Conservation (phyloP, 2,888 invertebrate species). For the Dorcus parallelipipedus region DNA sequence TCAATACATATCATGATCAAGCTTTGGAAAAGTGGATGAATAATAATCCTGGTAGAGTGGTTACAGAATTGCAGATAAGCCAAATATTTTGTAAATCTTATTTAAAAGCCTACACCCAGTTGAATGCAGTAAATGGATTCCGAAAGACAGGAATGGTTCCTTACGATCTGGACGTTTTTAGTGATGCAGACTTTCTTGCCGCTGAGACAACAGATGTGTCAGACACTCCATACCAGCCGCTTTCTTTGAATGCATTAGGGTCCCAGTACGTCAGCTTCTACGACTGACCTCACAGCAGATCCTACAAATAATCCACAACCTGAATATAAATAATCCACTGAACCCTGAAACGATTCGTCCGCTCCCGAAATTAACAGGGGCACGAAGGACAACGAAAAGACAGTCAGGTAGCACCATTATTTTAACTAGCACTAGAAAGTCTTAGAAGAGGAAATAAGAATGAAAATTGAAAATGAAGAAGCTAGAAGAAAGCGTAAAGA, state of each 20-base stretch:
- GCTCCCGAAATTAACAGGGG: background rate
- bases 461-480: background rate
- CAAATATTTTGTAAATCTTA: too few relatives aligned
- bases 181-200: background rate
- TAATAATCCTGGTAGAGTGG: too few relatives aligned
- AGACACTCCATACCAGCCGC: background rate
- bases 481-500: too few relatives aligned
- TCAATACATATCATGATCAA: too few relatives aligned
- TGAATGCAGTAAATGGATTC: background rate
- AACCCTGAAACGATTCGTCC: background rate
- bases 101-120: constrained; percentile 1
- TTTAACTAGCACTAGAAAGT: background rate
- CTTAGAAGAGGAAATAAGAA: background rate
- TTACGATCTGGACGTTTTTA: background rate
- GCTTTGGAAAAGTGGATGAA: too few relatives aligned
- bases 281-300: background rate
- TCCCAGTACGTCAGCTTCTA: background rate
- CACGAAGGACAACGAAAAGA: background rate
- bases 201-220: background rate
- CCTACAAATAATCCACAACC: background rate
- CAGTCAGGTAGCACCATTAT: background rate
- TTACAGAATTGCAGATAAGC: too few relatives aligned
- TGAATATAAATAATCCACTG: background rate
- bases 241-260: background rate
- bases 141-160: background rate